phyloP scores from a whole-genome alignment of 2,888 invertebrate species.

The Scotopteryx bipunctaria region DNA sequence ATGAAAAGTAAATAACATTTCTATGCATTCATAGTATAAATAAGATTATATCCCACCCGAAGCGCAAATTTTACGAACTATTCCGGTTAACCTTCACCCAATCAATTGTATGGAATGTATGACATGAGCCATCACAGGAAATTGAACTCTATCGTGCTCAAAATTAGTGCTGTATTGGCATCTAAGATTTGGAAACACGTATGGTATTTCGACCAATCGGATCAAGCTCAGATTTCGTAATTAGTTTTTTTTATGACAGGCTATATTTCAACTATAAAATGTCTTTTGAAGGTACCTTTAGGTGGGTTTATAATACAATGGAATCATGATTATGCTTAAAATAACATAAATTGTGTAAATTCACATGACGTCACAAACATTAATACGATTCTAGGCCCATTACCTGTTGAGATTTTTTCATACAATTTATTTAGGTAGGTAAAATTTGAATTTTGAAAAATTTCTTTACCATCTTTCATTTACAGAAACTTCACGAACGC shows the following conservation, averaged over 20 bases:
- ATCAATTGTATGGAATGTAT: conserved; percentile 17
- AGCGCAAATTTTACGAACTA: conserved; percentile 9
- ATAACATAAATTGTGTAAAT: conserved; percentile 11
- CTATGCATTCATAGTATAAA: conserved; percentile 10
- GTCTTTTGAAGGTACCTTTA: conserved; percentile 5
- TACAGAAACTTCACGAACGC: too few relatives aligned
- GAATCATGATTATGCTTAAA: conserved; percentile 21
- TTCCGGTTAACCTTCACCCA: conserved; percentile 6
- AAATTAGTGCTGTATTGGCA: neutral
- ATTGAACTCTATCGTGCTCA: neutral
- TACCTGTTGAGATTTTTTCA: conserved; percentile 13
- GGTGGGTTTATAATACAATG: conserved; percentile 26
- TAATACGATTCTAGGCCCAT: conserved; percentile 16
- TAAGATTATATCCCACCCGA: conserved; percentile 7
- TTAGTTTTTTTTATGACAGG: neutral
- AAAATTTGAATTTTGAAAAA: too few relatives aligned
- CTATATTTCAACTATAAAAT: neutral
- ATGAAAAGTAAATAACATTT: too few relatives aligned
- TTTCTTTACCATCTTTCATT: too few relatives aligned
- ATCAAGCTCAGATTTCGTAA: neutral
- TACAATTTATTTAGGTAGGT: neutral
- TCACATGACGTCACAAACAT: conserved; percentile 21
- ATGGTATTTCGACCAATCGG: conserved; percentile 1
- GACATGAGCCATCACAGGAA: conserved; percentile 2
- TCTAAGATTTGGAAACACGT: neutral